phyloP scores from a whole-genome alignment of 1,140 invertebrate species.

The Subanguina moxae region DNA sequence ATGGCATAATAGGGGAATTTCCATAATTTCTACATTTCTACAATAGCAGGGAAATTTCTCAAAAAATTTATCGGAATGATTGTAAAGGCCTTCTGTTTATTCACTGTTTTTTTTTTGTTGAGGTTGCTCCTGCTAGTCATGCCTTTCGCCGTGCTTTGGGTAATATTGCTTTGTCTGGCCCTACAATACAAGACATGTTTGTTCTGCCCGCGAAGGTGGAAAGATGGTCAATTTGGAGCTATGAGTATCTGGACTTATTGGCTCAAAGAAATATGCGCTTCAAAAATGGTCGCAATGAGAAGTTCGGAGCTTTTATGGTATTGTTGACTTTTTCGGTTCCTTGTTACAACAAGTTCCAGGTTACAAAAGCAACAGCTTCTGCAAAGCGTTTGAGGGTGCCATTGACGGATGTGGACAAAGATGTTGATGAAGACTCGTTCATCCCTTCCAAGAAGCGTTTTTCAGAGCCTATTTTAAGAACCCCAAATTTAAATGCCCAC shows the following conservation, averaged over 20 bases:
- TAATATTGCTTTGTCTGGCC: conserved; percentile 8
- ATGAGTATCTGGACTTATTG: not conserved
- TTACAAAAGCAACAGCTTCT: not conserved
- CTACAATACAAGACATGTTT: conserved; percentile 16
- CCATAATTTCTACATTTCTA: too few species aligned
- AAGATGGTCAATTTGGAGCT: conserved; percentile 29
- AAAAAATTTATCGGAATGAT: too few species aligned
- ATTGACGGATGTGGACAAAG: not conserved
- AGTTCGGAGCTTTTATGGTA: too few species aligned
- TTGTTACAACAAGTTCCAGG: too few species aligned
- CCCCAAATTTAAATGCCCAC: not conserved
- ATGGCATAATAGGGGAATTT: too few species aligned
- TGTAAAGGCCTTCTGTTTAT: too few species aligned
- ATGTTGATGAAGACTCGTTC: not conserved
- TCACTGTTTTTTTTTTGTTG: not conserved
- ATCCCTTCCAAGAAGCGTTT: not conserved
- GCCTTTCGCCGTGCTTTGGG: conserved; percentile 24
- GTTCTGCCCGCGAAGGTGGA: conserved; percentile 18
- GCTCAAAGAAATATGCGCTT: not conserved
- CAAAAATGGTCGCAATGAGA: too few species aligned
- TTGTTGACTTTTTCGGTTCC: too few species aligned
- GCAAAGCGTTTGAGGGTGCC: not conserved
- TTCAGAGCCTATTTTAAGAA: not conserved
- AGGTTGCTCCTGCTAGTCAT: not conserved
- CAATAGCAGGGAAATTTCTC: too few species aligned